Evolutionary conservation across 2,113 vertebrate species (phyloP).

Genomic region (Equus przewalskii): DNA sequence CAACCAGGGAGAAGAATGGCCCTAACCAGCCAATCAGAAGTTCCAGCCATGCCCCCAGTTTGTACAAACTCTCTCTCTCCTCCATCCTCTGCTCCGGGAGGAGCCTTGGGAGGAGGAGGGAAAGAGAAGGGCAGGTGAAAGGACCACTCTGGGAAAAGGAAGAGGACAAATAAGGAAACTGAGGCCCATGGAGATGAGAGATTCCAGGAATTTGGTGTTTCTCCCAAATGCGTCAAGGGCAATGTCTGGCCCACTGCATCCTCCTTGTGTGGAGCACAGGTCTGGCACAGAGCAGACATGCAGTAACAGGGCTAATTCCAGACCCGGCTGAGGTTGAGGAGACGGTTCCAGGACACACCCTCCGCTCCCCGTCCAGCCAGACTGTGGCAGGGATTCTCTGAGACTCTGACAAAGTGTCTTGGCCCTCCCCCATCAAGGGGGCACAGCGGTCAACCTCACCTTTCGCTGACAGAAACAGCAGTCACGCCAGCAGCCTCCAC

Average conservation of each 20-base stretch:
- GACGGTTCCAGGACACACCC: background rate
- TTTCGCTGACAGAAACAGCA: background rate
- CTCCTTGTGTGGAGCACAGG: background rate
- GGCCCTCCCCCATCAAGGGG: background rate
- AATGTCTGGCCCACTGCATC: background rate
- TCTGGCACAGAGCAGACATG: background rate
- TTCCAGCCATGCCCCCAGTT: slow-evolving; percentile 63
- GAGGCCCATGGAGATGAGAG: background rate
- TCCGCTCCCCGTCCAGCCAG: background rate
- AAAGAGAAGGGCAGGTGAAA: background rate
- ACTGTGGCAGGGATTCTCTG: background rate
- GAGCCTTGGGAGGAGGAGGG: background rate
- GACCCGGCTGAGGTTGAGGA: background rate
- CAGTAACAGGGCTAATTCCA: background rate
- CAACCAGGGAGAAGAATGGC: slow-evolving; percentile 80
- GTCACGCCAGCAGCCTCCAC: background rate
- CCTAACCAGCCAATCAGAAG: slow-evolving; percentile 82
- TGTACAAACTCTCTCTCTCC: slow-evolving; percentile 67
- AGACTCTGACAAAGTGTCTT: background rate
- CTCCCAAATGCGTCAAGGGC: background rate
- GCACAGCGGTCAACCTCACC: background rate
- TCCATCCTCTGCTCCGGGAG: background rate
- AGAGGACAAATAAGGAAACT: background rate
- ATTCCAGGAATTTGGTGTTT: background rate
- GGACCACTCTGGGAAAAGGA: background rate